Evolutionary conservation across 2,888 invertebrate species (phyloP).

Genomic region (Scaptomyza cyrtandrae): DNA sequence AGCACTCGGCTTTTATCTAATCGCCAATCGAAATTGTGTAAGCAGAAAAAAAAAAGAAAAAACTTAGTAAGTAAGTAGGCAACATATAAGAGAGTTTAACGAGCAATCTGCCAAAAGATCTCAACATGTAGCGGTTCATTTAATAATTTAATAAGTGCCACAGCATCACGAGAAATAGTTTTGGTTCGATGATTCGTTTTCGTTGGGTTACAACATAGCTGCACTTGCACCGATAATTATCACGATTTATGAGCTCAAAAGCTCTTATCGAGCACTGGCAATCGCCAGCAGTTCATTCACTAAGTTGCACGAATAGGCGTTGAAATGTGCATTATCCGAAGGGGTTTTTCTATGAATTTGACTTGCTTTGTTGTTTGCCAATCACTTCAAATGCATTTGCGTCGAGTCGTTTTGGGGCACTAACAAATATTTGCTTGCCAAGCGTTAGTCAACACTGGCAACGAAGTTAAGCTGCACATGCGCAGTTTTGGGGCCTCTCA

Average conservation of each 20-base stretch:
- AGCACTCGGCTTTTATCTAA: constrained; percentile 64
- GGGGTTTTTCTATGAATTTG: constrained; percentile 32
- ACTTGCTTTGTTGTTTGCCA: constrained; percentile 62
- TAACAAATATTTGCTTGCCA: constrained; percentile 52
- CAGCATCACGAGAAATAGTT: constrained; percentile 63
- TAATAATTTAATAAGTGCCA: constrained; percentile 79
- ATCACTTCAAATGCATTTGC: constrained; percentile 76
- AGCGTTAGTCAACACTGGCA: constrained; percentile 65
- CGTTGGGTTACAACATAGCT: constrained; percentile 22
- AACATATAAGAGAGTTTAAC: constrained; percentile 1
- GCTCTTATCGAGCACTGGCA: constrained; percentile 63
- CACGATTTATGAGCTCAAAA: constrained; percentile 70
- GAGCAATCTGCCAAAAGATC: constrained; percentile 24
- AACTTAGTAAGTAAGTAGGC: constrained; percentile 2
- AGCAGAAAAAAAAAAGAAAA: constrained; percentile 32
- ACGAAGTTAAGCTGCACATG: constrained; percentile 28
- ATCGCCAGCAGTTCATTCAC: constrained; percentile 53
- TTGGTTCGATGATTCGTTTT: constrained; percentile 31
- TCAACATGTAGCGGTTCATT: constrained; percentile 64
- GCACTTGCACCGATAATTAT: constrained; percentile 67
- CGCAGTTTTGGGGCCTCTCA: constrained; percentile 49
- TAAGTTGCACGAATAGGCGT: constrained; percentile 60
- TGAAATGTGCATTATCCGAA: constrained; percentile 55
- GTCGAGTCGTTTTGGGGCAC: constrained; percentile 21
- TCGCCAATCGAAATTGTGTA: constrained; percentile 74